Conservation (phyloP, 2,797 vertebrate genomes). For the Champsocephalus gunnari region DNA sequence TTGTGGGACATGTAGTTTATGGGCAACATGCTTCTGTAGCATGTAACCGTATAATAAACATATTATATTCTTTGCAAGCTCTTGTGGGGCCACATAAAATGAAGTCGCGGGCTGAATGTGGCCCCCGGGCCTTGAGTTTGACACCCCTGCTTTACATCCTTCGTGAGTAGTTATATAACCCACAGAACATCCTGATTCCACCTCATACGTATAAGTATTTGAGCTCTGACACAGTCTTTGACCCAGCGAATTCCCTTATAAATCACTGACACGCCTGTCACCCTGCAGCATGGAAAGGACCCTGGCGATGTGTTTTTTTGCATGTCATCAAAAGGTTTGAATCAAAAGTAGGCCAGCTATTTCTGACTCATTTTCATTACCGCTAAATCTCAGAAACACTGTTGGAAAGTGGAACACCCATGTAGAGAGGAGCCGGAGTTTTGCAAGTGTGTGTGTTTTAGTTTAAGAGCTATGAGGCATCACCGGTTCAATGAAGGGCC, state of each 20-base stretch:
- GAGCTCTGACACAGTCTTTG: slow-evolving; percentile 1
- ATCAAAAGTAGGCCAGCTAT: slow-evolving; percentile 75
- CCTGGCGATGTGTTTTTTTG: slow-evolving; percentile 2
- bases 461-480: slow-evolving; percentile 12
- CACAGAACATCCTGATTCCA: too few relatives aligned
- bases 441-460: slow-evolving; percentile 12
- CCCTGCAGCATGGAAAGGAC: slow-evolving; percentile 38
- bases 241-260: slow-evolving; percentile 33
- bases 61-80: too few relatives aligned
- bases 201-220: too few relatives aligned
- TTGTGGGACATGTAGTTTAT: too few relatives aligned
- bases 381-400: slow-evolving; percentile 65
- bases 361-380: slow-evolving; percentile 75
- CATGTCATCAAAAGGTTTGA: slow-evolving; percentile 59
- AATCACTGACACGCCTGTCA: slow-evolving; percentile 31
- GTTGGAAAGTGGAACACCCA: slow-evolving; percentile 64
- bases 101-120: too few relatives aligned
- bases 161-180: too few relatives aligned
- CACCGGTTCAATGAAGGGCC: slow-evolving; percentile 59
- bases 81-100: too few relatives aligned
- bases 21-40: too few relatives aligned
- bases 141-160: too few relatives aligned
- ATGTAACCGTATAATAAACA: too few relatives aligned
- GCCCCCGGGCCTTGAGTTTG: too few relatives aligned
- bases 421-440: slow-evolving; percentile 43